Evolutionary conservation across 2,797 vertebrate species (phyloP), one percentile per base, ranked within the genome.

Genomic region (Margarornis squamiger): DNA sequence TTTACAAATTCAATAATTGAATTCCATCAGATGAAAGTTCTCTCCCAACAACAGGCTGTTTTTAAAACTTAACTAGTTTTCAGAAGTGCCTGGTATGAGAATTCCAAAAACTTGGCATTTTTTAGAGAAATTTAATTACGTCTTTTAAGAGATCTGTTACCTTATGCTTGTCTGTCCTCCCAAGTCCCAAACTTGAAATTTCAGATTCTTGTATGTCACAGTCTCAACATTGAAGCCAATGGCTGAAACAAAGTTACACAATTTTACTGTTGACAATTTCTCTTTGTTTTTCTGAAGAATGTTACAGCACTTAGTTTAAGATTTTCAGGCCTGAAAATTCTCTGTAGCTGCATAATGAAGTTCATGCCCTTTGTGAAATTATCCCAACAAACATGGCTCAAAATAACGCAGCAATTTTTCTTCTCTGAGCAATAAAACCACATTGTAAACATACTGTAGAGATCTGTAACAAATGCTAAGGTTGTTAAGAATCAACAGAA

Each of bases 201-300:
- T 99, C 88, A 99, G 98, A 96, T 99, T 99, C 97, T 99, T 99
- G 97, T 99, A 99, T 2, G 99, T 99, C 92, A 99, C 99, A 0
- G 99, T 99, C 97, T 99, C 99, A 51, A 99, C 99, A 30, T 99
- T 99, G 97, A 99, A 99, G 54, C 99, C 99, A 84, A 99, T 99
- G 57, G 99, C 99, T 99, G 98, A n/a, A 98, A 98, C 24, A 96
- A 52, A 97, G 94, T 97, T 43, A 70, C 81, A 79, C 34, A 84
- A 39, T 61, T 85, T 88, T 15, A 91, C 20, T 43, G 23, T 10
- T 68, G 6, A 32, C 9, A 3, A 74, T 57, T 57, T 57, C 43
- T 34, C 8, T 52, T 72, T 52, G 10, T 29, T 48, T 41, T 86
- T 61, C 52, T 43, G 9, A 68, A 62, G 34, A 71, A 19, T 12